Percentiles rank a stretch among this genome's conserved stretches.
Evolutionary conservation across 2,888 invertebrate species (phyloP).

Genomic region (Caenorhabditis sinica): DNA sequence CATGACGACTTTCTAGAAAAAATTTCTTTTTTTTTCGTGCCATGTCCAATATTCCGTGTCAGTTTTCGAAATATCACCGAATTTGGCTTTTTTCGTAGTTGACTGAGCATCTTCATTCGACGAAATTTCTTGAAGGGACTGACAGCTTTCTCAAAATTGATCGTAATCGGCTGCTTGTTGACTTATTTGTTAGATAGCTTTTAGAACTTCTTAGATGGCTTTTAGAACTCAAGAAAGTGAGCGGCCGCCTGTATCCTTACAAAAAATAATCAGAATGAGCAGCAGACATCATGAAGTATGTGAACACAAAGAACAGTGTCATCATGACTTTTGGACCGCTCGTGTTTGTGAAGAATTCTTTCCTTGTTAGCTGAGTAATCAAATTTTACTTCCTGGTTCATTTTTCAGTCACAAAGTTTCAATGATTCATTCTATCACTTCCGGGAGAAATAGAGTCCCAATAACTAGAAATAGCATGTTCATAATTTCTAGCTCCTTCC

Average conservation of each 20-base stretch:
- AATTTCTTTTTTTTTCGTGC: not conserved
- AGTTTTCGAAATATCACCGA: not conserved
- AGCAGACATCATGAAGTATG: too few relatives aligned
- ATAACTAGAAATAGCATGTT: slow-evolving; percentile 38
- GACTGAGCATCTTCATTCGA: too few relatives aligned
- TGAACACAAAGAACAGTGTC: not conserved
- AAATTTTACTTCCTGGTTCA: not conserved
- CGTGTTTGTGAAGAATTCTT: not conserved
- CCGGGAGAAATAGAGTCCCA: slow-evolving; percentile 44
- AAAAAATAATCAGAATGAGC: not conserved
- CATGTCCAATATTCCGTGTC: not conserved
- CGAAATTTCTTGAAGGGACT: too few relatives aligned
- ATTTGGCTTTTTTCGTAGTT: not conserved
- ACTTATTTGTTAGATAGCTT: too few relatives aligned
- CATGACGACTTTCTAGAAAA: not conserved
- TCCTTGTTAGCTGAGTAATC: not conserved
- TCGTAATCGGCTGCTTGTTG: too few relatives aligned
- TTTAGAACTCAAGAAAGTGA: too few relatives aligned
- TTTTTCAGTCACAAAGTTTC: not conserved
- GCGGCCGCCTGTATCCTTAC: not conserved
- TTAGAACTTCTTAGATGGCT: too few relatives aligned
- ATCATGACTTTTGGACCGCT: not conserved
- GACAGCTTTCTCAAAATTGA: too few relatives aligned
- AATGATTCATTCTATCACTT: slow-evolving; percentile 11
- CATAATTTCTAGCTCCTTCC: slow-evolving; percentile 47